phyloP scores from a whole-genome alignment of 1,140 invertebrate genomes.

The Samia ricini region DNA sequence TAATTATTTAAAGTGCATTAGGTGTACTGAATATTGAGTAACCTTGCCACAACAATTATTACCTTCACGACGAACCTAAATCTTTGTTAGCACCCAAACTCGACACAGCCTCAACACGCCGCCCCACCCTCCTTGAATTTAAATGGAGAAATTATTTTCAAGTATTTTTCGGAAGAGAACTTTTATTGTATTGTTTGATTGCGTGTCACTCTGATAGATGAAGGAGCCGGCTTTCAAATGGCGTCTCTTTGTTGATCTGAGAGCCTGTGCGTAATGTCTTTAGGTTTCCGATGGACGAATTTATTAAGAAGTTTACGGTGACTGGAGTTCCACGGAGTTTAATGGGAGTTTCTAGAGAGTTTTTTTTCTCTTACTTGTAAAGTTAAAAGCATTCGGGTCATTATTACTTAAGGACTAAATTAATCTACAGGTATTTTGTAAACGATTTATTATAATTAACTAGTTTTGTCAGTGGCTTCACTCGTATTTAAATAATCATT shows the following conservation, averaged over 20 bases:
- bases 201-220: conserved; percentile 74
- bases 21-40: background rate
- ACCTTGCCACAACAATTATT: conserved; percentile 37
- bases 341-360: conserved; percentile 50
- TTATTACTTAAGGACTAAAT: conserved; percentile 7
- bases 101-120: conserved; percentile 23
- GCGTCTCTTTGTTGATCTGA: conserved; percentile 52
- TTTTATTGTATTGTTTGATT: conserved; percentile 78
- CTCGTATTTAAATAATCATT: too few species aligned
- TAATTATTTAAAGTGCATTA: too few species aligned
- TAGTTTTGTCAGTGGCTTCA: too few species aligned
- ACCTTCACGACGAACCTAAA: conserved; percentile 40
- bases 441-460: background rate
- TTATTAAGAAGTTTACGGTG: conserved; percentile 72
- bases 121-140: conserved; percentile 68
- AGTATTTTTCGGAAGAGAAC: conserved; percentile 74
- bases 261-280: conserved; percentile 60
- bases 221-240: conserved; percentile 64
- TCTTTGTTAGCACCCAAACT: conserved; percentile 56
- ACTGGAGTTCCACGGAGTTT: conserved; percentile 49
- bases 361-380: background rate
- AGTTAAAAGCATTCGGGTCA: conserved; percentile 38
- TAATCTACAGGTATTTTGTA: background rate
- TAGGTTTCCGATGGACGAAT: conserved; percentile 64
- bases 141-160: conserved; percentile 76